phyloP scores from a whole-genome alignment of 2,888 invertebrate genomes.

The Pogonocherus hispidulus region DNA sequence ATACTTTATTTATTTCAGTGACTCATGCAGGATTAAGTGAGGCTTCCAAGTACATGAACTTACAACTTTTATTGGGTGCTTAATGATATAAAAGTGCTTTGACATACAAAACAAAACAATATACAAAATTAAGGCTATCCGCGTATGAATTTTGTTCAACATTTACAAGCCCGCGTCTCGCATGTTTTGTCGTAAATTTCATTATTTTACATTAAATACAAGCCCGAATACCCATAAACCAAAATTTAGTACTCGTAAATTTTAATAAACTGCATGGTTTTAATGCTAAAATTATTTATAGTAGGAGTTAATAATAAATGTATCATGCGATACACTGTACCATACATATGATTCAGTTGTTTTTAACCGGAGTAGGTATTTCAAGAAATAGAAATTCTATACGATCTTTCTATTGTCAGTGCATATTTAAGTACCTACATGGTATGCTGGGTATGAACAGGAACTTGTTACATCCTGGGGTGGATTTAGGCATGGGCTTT shows the following conservation, averaged over 20 bases:
- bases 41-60: neutral
- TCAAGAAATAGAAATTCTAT: no score
- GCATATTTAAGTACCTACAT: no score
- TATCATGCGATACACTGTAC: no score
- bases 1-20: neutral
- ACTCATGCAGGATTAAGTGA: neutral
- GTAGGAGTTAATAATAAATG: neutral
- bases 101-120: neutral
- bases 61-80: neutral
- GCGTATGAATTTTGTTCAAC: neutral
- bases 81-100: neutral
- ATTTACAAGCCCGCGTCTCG: neutral
- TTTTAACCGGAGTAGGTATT: neutral
- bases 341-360: neutral
- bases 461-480: no score
- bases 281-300: neutral
- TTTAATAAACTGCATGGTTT: neutral
- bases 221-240: neutral
- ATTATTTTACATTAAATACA: neutral
- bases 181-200: neutral
- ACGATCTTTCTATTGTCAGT: no score
- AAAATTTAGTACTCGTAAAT: slow-evolving; percentile 21
- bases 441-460: no score
- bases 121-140: neutral
- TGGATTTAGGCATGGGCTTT: no score